Base-by-base conservation (phyloP, 2,888 invertebrate genomes). In the Leuctra nigra region DNA sequence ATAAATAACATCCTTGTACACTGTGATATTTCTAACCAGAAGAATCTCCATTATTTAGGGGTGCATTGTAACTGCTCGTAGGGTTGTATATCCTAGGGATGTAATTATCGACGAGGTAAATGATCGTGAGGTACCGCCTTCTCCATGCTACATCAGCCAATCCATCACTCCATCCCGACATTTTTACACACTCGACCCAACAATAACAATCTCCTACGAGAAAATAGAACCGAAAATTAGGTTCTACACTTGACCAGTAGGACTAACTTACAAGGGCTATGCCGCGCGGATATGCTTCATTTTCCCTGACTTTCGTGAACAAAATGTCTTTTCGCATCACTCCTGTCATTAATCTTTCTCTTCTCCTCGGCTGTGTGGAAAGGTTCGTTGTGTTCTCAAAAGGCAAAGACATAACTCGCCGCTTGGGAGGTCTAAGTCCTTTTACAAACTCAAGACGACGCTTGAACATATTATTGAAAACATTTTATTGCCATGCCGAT, bases 151-250 rank as follows among this genome's bases (percentile, higher is more conserved):
- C 16, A 14, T 16, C 23, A 48, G 36, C 47, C 50, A 59, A 58
- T 59, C 56, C 56, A 59, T 59, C 59, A 59, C 56, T 25, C 23
- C 13, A 25, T n/a, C 36, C 29, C 25, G 59, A 59, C 59, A 59
- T 54, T 56, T 56, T 56, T 56, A 56, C 59, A 47, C 38, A 41
- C 25, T 33, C 25, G 29, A n/a, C 39, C 54, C 38, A 22, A 59
- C 59, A 59, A 59, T 54, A 59, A 59, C 50, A 59, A 59, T 52
- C n/a, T n/a, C n/a, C n/a, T n/a, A n/a, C n/a, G n/a, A n/a, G n/a
- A n/a, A n/a, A n/a, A n/a, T n/a, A n/a, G n/a, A n/a, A n/a, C n/a
- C n/a, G n/a, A n/a, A n/a, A n/a, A n/a, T n/a, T n/a, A n/a, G 50
- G 35, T 36, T 3, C 11, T 33, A 33, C 33, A 33, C 33, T 11